These are phyloP conservation scores for Drosophila formosana DNA, from an alignment of 2,888 invertebrate genomes.

Conservation along the genomic window DNA sequence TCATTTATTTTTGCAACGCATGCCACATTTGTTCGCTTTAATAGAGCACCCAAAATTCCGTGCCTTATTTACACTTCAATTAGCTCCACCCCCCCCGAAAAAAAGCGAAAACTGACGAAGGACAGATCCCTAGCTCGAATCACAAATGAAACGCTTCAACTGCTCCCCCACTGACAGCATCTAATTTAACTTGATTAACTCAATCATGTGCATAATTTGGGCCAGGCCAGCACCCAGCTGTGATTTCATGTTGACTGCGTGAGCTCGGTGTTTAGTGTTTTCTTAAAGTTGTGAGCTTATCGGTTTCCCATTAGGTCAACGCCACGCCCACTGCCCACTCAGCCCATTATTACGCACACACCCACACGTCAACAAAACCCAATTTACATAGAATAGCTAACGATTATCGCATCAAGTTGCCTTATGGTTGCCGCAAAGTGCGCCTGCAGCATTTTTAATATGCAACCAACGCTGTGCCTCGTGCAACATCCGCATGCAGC, in stretches of 20 bases:
- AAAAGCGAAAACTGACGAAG: conserved; percentile 5
- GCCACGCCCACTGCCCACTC: conserved; percentile 12
- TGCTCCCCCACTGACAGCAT: conserved; percentile 35
- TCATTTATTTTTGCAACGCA: background rate
- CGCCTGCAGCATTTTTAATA: conserved; percentile 65
- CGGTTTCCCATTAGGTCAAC: conserved; percentile 41
- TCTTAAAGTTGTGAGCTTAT: conserved; percentile 46
- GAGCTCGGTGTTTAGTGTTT: conserved; percentile 21
- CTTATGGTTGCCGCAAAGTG: conserved; percentile 55
- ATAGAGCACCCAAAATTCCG: conserved; percentile 4
- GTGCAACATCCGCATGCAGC: conserved; percentile 33
- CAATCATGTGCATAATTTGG: conserved; percentile 64
- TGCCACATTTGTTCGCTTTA: background rate
- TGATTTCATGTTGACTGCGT: conserved; percentile 25
- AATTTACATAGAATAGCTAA: conserved; percentile 73
- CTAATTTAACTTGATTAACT: conserved; percentile 63
- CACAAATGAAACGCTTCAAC: conserved; percentile 43
- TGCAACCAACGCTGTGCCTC: conserved; percentile 47
- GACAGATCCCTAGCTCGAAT: conserved; percentile 22
- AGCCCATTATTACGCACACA: conserved; percentile 11
- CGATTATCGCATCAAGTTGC: conserved; percentile 64
- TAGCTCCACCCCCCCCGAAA: conserved; percentile 12
- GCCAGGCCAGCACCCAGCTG: conserved; percentile 24
- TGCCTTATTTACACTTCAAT: conserved; percentile 36
- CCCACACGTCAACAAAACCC: conserved; percentile 38